A percentile compares a stretch with the other conserved stretches of the same genome.
phyloP scores from a whole-genome alignment of 2,113 vertebrate genomes.

The Castor canadensis region DNA sequence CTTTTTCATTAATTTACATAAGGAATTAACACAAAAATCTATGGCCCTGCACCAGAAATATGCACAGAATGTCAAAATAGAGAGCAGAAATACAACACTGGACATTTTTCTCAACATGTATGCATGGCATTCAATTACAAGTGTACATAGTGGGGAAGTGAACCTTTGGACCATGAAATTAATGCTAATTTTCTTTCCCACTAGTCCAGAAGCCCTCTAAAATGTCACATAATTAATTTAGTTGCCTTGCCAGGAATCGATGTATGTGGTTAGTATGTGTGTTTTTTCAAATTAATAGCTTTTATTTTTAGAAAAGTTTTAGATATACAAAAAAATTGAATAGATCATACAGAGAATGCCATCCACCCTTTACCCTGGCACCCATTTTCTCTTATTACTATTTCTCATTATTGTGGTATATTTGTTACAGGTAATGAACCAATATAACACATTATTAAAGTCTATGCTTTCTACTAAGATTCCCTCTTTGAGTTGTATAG shows the following conservation, averaged over 20 bases:
- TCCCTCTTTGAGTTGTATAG: neutral
- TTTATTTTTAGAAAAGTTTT: conserved; percentile 62
- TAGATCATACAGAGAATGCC: conserved; percentile 56
- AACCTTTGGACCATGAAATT: conserved; percentile 56
- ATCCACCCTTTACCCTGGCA: neutral
- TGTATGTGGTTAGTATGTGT: conserved; percentile 28
- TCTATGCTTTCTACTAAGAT: neutral
- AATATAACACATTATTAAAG: neutral
- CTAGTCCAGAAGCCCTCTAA: conserved; percentile 34
- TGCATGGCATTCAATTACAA: conserved; percentile 27
- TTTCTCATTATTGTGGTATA: neutral
- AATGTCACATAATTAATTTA: conserved; percentile 69
- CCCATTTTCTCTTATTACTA: neutral
- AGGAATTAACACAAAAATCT: conserved; percentile 58
- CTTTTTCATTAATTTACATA: conserved; percentile 70
- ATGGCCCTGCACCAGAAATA: conserved; percentile 21
- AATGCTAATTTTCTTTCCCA: conserved; percentile 66
- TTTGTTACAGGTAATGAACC: neutral
- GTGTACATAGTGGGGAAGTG: conserved; percentile 36
- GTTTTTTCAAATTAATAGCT: neutral
- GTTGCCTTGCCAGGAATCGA: conserved; percentile 71
- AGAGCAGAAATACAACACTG: conserved; percentile 12
- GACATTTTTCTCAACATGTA: conserved; percentile 10
- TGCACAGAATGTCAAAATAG: conserved; percentile 32
- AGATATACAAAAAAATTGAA: conserved; percentile 43